Base-by-base conservation (phyloP, 2,797 vertebrate species). In the Poeciliopsis gracilis region DNA sequence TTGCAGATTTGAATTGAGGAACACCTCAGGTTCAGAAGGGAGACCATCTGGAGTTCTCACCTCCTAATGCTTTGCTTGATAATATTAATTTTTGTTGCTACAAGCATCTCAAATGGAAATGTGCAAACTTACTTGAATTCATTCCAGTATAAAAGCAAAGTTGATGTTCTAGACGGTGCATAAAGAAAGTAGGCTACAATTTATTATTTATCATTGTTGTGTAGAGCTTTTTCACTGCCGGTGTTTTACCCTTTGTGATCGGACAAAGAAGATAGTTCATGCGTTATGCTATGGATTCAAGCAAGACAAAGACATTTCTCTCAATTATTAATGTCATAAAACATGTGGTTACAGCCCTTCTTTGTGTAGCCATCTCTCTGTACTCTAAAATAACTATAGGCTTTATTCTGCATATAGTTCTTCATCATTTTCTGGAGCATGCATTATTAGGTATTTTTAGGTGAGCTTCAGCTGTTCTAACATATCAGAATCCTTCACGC, bases 1-100 rank as follows among this genome's bases (percentile, higher is more conserved):
- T 94, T 86, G 88, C 82, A 87, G 91, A 94, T 94, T 91, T 88
- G 88, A 91, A 92, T 91, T 90, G 90, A 91, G 88, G 89, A 93
- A 89, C 84, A 87, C 92, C 88, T 88, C 88, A 77, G 88, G 86
- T 93, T 94, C 82, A 87, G 87, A 77, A 77, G 53, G 74, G 18
- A 86, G 86, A 94, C 84, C 83, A 86, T 88, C 87, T 86, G 89
- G 87, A 91, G 86, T 57, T 72, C 59, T 90, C 84, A 82, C 88
- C 88, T 89, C 80, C 82, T 87, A 63, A 1, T n/a, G 57, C 86
- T 79, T 53, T 72, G 55, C 77, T 83, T 8, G 30, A 81, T 71
- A 53, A 78, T 80, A 76, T 75, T 71, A 13, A 70, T 72, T 82
- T 67, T 81, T 75, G 78, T 82, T 79, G 77, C 75, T 80, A 71